These are phyloP conservation scores for Trichogramma dendrolimi DNA, from an alignment of 2,888 invertebrate genomes.

Conservation along the genomic window DNA sequence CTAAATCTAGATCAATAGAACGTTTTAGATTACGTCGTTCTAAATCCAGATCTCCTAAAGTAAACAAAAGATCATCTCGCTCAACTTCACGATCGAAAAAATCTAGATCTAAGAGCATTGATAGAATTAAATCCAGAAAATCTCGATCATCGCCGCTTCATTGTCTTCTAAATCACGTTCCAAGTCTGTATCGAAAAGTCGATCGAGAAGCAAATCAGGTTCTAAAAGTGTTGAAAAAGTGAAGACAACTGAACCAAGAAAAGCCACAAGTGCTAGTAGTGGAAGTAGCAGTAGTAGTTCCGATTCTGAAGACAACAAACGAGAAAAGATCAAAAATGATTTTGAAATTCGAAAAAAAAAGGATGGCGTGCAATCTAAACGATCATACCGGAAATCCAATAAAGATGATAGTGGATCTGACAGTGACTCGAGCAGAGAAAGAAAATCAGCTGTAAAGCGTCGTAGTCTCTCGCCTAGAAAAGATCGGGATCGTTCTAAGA, in stretches of 20 bases:
- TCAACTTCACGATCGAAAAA: conserved; percentile 38
- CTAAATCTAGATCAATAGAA: conserved; percentile 41
- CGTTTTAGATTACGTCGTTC: conserved; percentile 33
- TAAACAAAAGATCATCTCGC: conserved; percentile 34
- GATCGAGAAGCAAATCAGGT: conserved; percentile 43
- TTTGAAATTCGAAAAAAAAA: conserved; percentile 74
- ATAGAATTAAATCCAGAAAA: conserved; percentile 36
- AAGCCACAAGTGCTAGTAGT: conserved; percentile 38
- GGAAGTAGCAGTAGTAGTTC: conserved; percentile 39
- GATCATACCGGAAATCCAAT: conserved; percentile 79
- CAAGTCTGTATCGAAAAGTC: conserved; percentile 46
- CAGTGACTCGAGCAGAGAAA: conserved; percentile 57
- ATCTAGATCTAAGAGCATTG: conserved; percentile 32
- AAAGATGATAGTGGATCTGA: conserved; percentile 72
- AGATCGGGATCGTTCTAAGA: conserved; percentile 49
- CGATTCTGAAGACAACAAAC: conserved; percentile 43
- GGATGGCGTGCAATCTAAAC: conserved; percentile 79
- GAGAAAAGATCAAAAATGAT: conserved; percentile 55
- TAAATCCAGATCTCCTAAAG: conserved; percentile 44
- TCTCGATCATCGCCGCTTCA: conserved; percentile 45
- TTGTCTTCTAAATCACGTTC: conserved; percentile 46
- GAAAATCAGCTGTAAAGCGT: conserved; percentile 51
- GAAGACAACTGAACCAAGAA: conserved; percentile 40
- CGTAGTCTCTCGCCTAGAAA: conserved; percentile 47
- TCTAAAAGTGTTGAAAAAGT: conserved; percentile 46